phyloP scores from a whole-genome alignment of 2,797 vertebrate genomes.

The Melanotaenia maccullochi region DNA sequence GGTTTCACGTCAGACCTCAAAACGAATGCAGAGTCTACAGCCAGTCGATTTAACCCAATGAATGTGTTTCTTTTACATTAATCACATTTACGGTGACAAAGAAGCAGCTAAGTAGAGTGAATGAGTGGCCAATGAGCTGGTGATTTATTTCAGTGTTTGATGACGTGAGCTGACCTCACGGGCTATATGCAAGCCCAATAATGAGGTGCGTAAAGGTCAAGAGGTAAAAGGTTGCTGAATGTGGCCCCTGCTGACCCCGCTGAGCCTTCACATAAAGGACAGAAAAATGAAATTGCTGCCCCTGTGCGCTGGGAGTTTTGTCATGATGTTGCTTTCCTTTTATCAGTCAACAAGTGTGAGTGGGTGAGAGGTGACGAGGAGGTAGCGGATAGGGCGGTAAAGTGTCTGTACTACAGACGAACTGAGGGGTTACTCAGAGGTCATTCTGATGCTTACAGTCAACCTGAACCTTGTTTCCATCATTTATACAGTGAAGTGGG shows the following conservation, averaged over 20 bases:
- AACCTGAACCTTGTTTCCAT: conserved; percentile 19
- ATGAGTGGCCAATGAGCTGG: conserved; percentile 28
- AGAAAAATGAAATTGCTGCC: conserved; percentile 30
- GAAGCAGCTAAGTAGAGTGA: conserved; percentile 5
- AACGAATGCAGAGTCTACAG: neutral
- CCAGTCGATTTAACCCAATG: neutral
- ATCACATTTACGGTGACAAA: neutral
- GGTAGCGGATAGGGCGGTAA: neutral
- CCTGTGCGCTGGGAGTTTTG: conserved; percentile 12
- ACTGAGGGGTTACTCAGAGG: neutral
- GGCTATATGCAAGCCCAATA: conserved; percentile 60
- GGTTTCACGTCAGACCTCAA: neutral
- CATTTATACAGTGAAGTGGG: conserved; percentile 1
- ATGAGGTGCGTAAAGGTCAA: conserved; percentile 76
- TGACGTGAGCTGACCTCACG: conserved; percentile 58
- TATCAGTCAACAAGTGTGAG: conserved; percentile 21
- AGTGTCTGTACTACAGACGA: neutral
- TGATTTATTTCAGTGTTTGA: conserved; percentile 59
- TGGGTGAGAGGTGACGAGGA: conserved; percentile 35
- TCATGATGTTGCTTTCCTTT: conserved; percentile 24
- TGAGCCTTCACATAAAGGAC: conserved; percentile 21
- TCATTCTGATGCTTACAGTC: neutral
- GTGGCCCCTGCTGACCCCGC: conserved; percentile 50
- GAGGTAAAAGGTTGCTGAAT: conserved; percentile 65
- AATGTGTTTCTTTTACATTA: neutral